These are phyloP conservation scores for Lucifuga dentata DNA, from an alignment of 2,113 vertebrate species.

Conservation along the genomic window DNA sequence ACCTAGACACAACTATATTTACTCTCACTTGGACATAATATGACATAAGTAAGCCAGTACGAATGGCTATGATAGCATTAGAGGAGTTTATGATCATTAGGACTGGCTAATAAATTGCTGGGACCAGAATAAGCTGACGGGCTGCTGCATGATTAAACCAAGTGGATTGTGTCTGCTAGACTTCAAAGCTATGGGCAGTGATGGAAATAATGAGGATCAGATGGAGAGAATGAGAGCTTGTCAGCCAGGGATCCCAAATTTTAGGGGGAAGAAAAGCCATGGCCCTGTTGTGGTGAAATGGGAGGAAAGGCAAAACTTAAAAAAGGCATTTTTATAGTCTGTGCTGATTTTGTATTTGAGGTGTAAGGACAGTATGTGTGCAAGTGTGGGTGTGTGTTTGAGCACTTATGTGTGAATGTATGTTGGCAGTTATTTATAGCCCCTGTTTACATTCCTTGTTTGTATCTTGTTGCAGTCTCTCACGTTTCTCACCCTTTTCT, in stretches of 20 bases:
- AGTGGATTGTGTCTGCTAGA: constrained; percentile 13
- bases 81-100: constrained; percentile 64
- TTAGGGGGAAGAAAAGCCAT: constrained; percentile 2
- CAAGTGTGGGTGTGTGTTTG: constrained; percentile 16
- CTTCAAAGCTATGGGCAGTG: constrained; percentile 54
- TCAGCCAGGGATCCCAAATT: constrained; percentile 22
- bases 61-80: constrained; percentile 55
- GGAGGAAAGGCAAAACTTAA: constrained; percentile 46
- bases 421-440: constrained; percentile 72
- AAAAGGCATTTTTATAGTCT: constrained; percentile 63
- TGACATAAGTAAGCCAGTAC: constrained; percentile 43
- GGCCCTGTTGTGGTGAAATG: constrained; percentile 29
- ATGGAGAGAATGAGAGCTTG: constrained; percentile 14
- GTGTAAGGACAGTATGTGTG: constrained; percentile 30
- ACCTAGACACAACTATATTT: constrained; percentile 36
- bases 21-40: constrained; percentile 41
- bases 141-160: constrained; percentile 31
- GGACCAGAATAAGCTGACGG: constrained; percentile 26
- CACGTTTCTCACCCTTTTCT: constrained; percentile 47
- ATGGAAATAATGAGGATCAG: constrained; percentile 36
- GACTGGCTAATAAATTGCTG: constrained; percentile 38
- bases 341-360: constrained; percentile 57
- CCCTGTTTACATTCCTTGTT: constrained; percentile 69
- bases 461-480: constrained; percentile 67
- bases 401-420: constrained; percentile 20